Evolutionary conservation across 2,888 invertebrate species (phyloP), one percentile per base, ranked within the genome.

Genomic region (Pseudanteris insignis): DNA sequence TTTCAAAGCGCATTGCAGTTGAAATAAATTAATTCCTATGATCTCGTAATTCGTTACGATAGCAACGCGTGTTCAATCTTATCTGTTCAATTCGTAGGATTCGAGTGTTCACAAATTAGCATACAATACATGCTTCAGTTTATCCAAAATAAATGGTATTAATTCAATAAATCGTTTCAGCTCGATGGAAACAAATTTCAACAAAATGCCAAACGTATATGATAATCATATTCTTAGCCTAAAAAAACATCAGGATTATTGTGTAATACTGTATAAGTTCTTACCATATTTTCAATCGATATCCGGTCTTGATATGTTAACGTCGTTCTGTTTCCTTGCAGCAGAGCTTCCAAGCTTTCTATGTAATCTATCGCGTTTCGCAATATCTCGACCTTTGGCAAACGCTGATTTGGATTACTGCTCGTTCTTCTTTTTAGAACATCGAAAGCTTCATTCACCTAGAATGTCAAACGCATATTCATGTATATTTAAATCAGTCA

Each of bases 391-490:
- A 99, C 91, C 84, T 99, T 99, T 1, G 98, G 97, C 70, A 99
- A 84, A 46, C 98, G 84, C 72, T 98, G 98, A 75, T 94, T 96
- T 1, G 97, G 97, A 82, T 94, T 95, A 51, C 94, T 91, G 71
- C 96, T 92, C 0, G 98, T 96, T 47, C 97, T 83, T 72, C 92
- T 86, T 75, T 98, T 92, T 26, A 99, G 82, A 61, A 94, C 88
- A 81, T 99, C 98, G 80, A 98, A 99, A 0, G 98, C 98, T 81
- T 99, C 98, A 81, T 99, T 99, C 55, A 96, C 96, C 92, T 94
- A 80, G 0, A 62, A 65, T 9, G 62, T 93, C 79, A 0, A 12
- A 63, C 30, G 21, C 30, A 33, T 37, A 37, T 37, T 40, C 47
- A 28, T 41, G 11, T 6, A 21, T 15, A 25, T 38, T 32, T 40